Percentiles rank a stretch among this genome's conserved stretches.
Conservation (phyloP, 1,140 invertebrate genomes). For the Calosoma granatense region DNA sequence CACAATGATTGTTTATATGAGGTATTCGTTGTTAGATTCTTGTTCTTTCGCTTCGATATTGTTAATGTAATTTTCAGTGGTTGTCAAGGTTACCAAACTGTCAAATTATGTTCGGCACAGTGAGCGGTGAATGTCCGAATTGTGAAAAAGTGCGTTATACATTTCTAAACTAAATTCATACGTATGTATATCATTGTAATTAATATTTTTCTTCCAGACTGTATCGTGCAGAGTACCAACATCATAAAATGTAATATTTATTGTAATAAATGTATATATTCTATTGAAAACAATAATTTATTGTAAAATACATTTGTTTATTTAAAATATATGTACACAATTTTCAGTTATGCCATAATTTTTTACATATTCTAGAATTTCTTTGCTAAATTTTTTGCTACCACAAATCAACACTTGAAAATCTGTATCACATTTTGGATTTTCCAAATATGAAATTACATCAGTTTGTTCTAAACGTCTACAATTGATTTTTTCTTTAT, state of each 20-base stretch:
- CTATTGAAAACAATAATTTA: not conserved
- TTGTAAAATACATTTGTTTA: not conserved
- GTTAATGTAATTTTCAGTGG: constrained; percentile 9
- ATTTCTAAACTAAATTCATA: too few relatives aligned
- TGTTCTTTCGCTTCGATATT: constrained; percentile 1
- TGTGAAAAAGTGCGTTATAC: constrained; percentile 5
- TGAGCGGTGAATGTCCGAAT: constrained; percentile 7
- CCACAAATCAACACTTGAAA: constrained; percentile 20
- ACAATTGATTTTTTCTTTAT: constrained; percentile 24
- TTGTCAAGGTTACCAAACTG: not conserved
- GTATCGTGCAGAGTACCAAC: not conserved
- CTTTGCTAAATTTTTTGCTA: constrained; percentile 15
- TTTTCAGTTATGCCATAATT: constrained; percentile 7
- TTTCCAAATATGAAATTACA: constrained; percentile 14
- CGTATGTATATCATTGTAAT: too few relatives aligned
- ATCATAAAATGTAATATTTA: too few relatives aligned
- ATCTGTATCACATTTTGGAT: constrained; percentile 10
- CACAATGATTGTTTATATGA: constrained; percentile 10
- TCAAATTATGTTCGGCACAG: not conserved
- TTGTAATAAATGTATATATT: too few relatives aligned
- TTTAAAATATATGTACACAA: constrained; percentile 17
- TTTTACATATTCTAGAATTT: constrained; percentile 1
- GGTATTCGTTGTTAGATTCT: too few relatives aligned
- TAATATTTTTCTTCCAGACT: not conserved
- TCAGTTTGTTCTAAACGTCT: constrained; percentile 12